A percentile compares a stretch with the other conserved stretches of the same genome.
These are phyloP conservation scores for Halcyon senegalensis DNA, from an alignment of 2,113 vertebrate species.

Conservation along the genomic window DNA sequence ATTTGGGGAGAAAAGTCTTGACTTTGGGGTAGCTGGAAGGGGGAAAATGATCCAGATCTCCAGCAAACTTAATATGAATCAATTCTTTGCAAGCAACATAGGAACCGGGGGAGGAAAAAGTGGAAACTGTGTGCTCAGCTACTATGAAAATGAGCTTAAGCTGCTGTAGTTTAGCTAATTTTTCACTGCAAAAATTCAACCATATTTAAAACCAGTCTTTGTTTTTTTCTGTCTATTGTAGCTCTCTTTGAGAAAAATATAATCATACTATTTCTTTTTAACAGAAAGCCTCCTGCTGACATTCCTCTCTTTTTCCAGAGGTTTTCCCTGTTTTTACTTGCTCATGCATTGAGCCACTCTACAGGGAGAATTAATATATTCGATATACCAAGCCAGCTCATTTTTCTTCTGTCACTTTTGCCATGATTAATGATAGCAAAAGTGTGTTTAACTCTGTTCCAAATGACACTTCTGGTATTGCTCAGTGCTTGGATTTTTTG, in stretches of 20 bases:
- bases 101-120: fast-evolving
- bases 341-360: slow-evolving; percentile 48
- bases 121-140: background rate
- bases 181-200: background rate
- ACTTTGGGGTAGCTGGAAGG: background rate
- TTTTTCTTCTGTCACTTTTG: slow-evolving; percentile 74
- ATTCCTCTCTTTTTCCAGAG: background rate
- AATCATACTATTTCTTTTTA: background rate
- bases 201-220: background rate
- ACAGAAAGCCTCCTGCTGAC: background rate
- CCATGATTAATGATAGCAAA: slow-evolving; percentile 64
- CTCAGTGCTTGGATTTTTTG: slow-evolving; percentile 35
- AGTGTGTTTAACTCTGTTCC: slow-evolving; percentile 58
- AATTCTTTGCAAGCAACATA: background rate
- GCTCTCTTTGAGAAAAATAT: background rate
- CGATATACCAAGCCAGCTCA: slow-evolving; percentile 58
- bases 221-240: background rate
- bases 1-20: fast-evolving
- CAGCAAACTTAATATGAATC: background rate
- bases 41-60: background rate
- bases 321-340: slow-evolving; percentile 42
- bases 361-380: slow-evolving; percentile 69
- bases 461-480: slow-evolving; percentile 49
- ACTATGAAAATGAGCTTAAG: background rate
- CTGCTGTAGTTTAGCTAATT: background rate